These are phyloP conservation scores for Procavia capensis DNA, from an alignment of 2,113 vertebrate species.

Conservation along the genomic window DNA sequence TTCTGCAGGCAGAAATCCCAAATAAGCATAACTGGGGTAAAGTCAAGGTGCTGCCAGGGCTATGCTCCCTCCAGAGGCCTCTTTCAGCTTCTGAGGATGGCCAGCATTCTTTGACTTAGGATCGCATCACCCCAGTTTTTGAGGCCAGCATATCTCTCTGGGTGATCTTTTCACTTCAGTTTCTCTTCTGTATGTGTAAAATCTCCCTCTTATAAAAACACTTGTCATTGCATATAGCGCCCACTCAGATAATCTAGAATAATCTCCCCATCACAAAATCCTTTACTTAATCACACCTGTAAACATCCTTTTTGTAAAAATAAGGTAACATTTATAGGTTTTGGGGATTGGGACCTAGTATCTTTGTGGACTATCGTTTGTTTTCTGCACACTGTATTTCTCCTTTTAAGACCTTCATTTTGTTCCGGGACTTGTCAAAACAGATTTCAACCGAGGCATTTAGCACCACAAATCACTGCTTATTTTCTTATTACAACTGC, in stretches of 20 bases:
- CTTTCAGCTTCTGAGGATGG: neutral
- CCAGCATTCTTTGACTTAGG: neutral
- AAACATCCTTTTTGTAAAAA: neutral
- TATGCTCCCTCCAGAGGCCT: neutral
- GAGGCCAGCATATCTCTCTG: neutral
- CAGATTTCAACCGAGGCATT: neutral
- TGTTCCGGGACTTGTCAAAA: constrained; percentile 32
- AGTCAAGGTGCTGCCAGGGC: neutral
- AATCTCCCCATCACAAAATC: neutral
- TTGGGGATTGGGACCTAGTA: neutral
- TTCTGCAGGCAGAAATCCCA: neutral
- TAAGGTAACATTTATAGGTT: neutral
- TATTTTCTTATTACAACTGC: constrained; percentile 34
- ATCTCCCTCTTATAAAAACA: neutral
- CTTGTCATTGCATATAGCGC: neutral
- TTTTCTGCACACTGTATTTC: neutral
- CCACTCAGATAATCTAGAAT: neutral
- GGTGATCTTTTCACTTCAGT: neutral
- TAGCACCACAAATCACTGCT: neutral
- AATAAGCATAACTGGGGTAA: neutral
- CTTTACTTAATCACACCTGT: neutral
- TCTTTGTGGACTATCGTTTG: neutral
- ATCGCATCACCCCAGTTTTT: neutral
- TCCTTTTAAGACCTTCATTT: constrained; percentile 41
- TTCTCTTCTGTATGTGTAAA: neutral